Base-by-base conservation (phyloP, 2,888 invertebrate genomes). In the Xestoiulus laeticollis region DNA sequence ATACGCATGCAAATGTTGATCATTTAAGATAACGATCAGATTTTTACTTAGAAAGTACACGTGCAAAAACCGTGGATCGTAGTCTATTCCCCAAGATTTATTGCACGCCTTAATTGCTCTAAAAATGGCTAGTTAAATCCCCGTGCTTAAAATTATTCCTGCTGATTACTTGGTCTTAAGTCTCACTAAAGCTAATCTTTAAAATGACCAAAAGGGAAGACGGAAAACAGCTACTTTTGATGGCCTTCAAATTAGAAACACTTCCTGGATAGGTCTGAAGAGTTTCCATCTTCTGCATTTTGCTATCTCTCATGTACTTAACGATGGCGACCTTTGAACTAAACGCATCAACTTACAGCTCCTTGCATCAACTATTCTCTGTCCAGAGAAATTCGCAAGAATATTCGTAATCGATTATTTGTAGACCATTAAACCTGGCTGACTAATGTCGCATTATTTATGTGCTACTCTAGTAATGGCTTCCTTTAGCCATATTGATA, bases 401-500 rank as follows among this genome's bases (percentile, higher is more conserved):
- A 68, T 22, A 68, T 68, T 26, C 26, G n/a, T 8, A n/a, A 59
- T 59, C 59, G 59, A n/a, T 59, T 22, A 6, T 68, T 68, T 12
- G 68, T 26, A 68, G 68, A 26, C 22, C 68, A 68, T 68, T 68
- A 68, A 26, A 68, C 10, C 26, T 26, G 26, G 26, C 26, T 68
- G 68, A 68, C 68, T 68, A 68, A 68, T 68, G 68, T 26, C 68
- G 0, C 26, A 6, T 3, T 68, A 68, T 68, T 68, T 68, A 68
- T 68, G 68, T 26, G 26, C 26, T 12, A 26, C n/a, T 26, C 22
- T 12, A 26, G 68, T 68, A 68, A 68, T 68, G 68, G 68, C 68
- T 68, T 68, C 68, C 68, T 68, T 10, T 26, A 68, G 68, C 68
- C 68, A 68, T 68, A 68, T 26, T 68, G 68, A 68, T 68, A 68